phyloP scores from a whole-genome alignment of 2,888 invertebrate genomes.

The Drosophila pegasa region DNA sequence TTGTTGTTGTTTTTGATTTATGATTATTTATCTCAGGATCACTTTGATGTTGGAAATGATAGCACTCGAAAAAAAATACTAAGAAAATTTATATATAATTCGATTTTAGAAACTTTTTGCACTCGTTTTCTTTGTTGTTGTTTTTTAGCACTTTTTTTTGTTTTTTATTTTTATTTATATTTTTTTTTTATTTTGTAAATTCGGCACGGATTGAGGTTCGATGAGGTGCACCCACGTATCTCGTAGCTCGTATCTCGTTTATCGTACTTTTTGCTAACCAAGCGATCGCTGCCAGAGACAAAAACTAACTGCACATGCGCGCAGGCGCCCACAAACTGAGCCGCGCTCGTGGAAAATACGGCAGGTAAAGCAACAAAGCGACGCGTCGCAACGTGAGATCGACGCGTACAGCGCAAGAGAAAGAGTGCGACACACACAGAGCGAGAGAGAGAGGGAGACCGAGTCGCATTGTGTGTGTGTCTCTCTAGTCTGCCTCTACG shows the following conservation, averaged over 20 bases:
- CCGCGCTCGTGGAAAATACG: slow-evolving; percentile 64
- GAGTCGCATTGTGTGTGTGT: slow-evolving; percentile 25
- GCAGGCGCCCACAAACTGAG: slow-evolving; percentile 78
- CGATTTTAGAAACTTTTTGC: slow-evolving; percentile 17
- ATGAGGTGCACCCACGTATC: slow-evolving; percentile 27
- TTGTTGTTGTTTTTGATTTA: neutral
- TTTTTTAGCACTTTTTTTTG: slow-evolving; percentile 32
- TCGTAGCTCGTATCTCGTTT: slow-evolving; percentile 23
- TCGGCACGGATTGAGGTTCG: slow-evolving; percentile 19
- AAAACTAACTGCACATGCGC: slow-evolving; percentile 79
- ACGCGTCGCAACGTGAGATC: slow-evolving; percentile 40
- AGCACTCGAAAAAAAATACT: slow-evolving; percentile 35
- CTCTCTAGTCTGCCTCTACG: slow-evolving; percentile 40
- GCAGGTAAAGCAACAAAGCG: slow-evolving; percentile 63
- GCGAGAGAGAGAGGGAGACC: slow-evolving; percentile 6
- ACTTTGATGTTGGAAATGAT: slow-evolving; percentile 14
- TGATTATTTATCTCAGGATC: slow-evolving; percentile 4
- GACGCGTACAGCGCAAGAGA: slow-evolving; percentile 4
- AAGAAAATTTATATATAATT: neutral
- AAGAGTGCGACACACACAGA: slow-evolving; percentile 1
- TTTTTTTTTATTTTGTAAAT: slow-evolving; percentile 22
- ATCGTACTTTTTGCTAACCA: slow-evolving; percentile 15
- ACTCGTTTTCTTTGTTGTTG: slow-evolving; percentile 22
- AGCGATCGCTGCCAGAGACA: slow-evolving; percentile 41
- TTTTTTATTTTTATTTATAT: slow-evolving; percentile 30